Conservation (phyloP, 2,888 invertebrate genomes). For the Reticulitermes lucifugus region DNA sequence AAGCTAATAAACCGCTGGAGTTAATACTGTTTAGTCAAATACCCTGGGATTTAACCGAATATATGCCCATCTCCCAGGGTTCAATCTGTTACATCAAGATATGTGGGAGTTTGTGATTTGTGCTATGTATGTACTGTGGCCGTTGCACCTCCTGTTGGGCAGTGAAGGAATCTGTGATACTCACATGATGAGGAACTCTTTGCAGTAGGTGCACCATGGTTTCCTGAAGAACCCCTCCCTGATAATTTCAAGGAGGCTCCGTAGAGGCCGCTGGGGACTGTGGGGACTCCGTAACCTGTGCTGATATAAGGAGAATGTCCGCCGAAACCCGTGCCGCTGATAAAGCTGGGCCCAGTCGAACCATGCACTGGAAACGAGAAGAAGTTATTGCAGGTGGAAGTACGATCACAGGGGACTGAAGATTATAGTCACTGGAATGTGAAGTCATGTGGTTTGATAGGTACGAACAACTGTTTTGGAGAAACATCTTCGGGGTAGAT, state of each 20-base stretch:
- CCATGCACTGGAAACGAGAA: neutral
- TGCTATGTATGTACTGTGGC: no score
- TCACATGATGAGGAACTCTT: slow-evolving; percentile 9
- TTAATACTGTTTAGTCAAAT: no score
- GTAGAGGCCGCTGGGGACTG: neutral
- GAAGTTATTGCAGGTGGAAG: neutral
- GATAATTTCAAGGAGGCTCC: slow-evolving; percentile 32
- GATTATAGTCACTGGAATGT: no score
- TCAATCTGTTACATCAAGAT: no score
- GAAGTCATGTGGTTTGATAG: no score
- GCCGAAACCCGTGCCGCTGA: slow-evolving; percentile 56
- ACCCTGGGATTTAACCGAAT: no score
- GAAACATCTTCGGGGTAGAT: no score
- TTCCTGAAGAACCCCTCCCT: slow-evolving; percentile 38
- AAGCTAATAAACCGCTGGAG: no score
- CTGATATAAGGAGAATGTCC: slow-evolving; percentile 56
- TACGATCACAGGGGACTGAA: neutral
- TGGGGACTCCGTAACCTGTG: slow-evolving; percentile 43
- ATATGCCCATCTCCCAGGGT: no score
- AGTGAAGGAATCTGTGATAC: neutral
- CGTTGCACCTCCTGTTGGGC: no score
- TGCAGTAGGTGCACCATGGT: neutral
- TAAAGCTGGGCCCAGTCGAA: neutral
- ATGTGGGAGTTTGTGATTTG: no score
- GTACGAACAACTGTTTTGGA: no score